Conservation (phyloP, 2,888 invertebrate genomes). For the Sesia bembeciformis region DNA sequence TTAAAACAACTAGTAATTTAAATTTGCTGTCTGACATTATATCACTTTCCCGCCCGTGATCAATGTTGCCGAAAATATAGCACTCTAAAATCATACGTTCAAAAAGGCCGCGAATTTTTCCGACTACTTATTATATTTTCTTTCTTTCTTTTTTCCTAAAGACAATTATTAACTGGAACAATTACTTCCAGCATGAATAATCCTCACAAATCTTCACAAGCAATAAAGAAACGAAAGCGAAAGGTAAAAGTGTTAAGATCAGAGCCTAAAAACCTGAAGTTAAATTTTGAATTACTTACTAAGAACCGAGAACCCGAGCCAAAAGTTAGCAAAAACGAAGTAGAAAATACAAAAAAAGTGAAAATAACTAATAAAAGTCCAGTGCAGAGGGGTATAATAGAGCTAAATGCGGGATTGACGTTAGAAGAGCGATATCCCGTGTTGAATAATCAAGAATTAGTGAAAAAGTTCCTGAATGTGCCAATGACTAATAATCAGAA, state of each 20-base stretch:
- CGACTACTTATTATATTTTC: no score
- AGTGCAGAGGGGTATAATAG: neutral
- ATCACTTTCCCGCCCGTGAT: no score
- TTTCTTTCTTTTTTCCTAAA: no score
- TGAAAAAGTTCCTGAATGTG: conserved; percentile 36
- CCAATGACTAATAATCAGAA: conserved; percentile 56
- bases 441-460: conserved; percentile 35
- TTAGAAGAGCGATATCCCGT: conserved; percentile 27
- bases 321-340: neutral
- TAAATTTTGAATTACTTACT: neutral
- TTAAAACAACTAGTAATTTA: no score
- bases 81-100: no score
- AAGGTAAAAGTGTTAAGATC: neutral
- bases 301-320: neutral
- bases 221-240: neutral
- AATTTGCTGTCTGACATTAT: no score
- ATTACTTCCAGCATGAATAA: neutral
- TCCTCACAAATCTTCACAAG: neutral
- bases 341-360: neutral
- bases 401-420: neutral
- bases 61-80: no score
- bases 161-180: no score
- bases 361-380: neutral
- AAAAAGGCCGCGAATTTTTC: no score
- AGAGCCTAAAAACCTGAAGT: neutral